A percentile compares a stretch with the other conserved stretches of the same genome.
phyloP scores from a whole-genome alignment of 2,113 vertebrate species.

The Limnothrissa miodon region DNA sequence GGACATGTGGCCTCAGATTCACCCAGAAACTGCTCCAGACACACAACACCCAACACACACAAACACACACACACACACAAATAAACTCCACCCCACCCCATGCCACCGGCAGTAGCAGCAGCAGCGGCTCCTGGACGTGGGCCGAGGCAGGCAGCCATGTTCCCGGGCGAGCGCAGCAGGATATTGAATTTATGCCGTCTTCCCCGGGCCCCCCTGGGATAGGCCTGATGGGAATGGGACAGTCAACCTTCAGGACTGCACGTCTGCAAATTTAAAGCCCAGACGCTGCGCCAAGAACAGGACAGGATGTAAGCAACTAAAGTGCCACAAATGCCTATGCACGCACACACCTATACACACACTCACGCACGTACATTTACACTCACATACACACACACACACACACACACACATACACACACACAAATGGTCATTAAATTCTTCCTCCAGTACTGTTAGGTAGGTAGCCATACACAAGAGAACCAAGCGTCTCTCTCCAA shows the following conservation, averaged over 20 bases:
- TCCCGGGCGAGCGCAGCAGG: constrained; percentile 24
- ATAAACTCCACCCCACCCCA: not conserved
- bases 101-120: not conserved
- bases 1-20: not conserved
- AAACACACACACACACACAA: not conserved
- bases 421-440: not conserved
- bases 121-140: not conserved
- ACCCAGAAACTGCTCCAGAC: not conserved
- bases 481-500: not conserved
- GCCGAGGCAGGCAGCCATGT: constrained; percentile 5
- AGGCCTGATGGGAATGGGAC: constrained; percentile 7
- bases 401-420: not conserved
- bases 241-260: not conserved
- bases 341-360: not conserved
- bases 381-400: not conserved
- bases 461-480: not conserved
- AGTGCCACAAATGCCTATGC: not conserved
- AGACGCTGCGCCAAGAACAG: not conserved
- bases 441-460: not conserved
- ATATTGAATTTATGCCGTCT: constrained; percentile 30
- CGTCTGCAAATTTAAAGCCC: not conserved
- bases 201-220: not conserved
- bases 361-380: not conserved
- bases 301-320: not conserved
- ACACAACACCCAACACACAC: not conserved